Evolutionary conservation across 2,113 vertebrate species (phyloP).

Genomic region (Progne subis): DNA sequence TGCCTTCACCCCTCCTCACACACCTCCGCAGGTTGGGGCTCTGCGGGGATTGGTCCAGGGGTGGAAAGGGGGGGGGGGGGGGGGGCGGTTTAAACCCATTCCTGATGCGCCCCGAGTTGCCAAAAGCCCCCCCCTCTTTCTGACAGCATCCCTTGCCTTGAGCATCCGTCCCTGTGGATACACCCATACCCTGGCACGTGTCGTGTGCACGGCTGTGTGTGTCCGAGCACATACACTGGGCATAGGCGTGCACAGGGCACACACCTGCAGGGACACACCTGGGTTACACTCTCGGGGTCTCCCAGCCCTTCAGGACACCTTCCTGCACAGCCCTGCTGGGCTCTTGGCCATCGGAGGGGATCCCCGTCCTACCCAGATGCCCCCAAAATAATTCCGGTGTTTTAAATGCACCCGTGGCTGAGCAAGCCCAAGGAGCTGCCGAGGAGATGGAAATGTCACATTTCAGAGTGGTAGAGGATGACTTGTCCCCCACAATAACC

Average conservation of each 20-base stretch:
- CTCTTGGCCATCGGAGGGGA: background rate
- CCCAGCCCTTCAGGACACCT: background rate
- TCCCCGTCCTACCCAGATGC: background rate
- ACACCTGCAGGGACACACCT: background rate
- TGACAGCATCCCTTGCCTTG: background rate
- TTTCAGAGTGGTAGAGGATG: background rate
- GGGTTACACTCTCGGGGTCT: background rate
- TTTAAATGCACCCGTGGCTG: background rate
- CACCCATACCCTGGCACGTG: background rate
- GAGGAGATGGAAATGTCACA: background rate
- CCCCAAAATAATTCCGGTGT: rapidly evolving
- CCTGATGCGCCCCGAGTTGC: background rate
- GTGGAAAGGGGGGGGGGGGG: background rate
- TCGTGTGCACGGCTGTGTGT: rapidly evolving
- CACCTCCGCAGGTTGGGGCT: rapidly evolving
- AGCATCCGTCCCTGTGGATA: rapidly evolving
- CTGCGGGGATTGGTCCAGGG: too few species aligned
- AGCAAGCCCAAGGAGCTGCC: too few species aligned
- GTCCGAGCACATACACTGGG: rapidly evolving
- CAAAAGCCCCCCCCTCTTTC: background rate
- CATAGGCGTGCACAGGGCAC: background rate
- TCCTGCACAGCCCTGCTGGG: background rate
- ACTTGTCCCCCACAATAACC: background rate
- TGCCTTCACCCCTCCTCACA: background rate
- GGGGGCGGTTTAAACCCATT: background rate